Evolutionary conservation across 1,140 invertebrate species (phyloP).

Genomic region (Globodera rostochiensis): DNA sequence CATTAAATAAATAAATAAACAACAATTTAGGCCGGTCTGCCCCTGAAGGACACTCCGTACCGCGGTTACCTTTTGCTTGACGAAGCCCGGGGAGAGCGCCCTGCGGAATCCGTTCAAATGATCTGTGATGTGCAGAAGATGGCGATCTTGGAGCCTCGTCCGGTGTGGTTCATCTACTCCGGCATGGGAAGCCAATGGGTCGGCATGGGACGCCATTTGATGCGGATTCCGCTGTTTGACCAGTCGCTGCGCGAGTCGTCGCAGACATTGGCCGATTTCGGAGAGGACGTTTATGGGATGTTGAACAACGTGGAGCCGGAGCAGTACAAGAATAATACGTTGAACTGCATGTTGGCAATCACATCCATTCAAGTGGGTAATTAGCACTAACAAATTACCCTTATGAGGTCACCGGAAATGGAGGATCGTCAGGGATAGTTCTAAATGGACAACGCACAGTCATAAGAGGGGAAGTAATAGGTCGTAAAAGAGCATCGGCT

Average conservation of each 20-base stretch:
- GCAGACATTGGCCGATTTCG: conserved; percentile 75
- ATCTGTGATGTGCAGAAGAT: conserved; percentile 68
- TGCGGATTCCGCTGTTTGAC: conserved; percentile 79
- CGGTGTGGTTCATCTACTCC: conserved; percentile 87
- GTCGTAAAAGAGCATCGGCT: conserved; percentile 9
- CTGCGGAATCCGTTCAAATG: conserved; percentile 14
- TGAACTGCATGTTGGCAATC: conserved; percentile 88
- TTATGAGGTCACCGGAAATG: too few relatives aligned
- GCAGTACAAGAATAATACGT: conserved; percentile 78
- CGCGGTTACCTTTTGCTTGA: conserved; percentile 43
- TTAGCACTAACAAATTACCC: conserved; percentile 7
- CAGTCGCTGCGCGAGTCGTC: conserved; percentile 76
- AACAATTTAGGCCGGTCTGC: conserved; percentile 54
- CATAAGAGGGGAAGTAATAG: too few relatives aligned
- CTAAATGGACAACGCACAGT: too few relatives aligned
- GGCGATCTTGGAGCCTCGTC: conserved; percentile 69
- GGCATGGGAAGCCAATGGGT: conserved; percentile 96
- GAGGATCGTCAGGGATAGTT: too few relatives aligned
- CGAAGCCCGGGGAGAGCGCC: neutral
- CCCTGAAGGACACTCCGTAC: conserved; percentile 62
- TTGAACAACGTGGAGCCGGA: conserved; percentile 76
- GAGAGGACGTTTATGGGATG: conserved; percentile 80
- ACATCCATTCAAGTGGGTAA: conserved; percentile 82
- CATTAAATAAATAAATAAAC: conserved; percentile 10
- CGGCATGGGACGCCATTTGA: conserved; percentile 84